phyloP scores from a whole-genome alignment of 1,140 invertebrate genomes.

The Medauroidea extradentata region DNA sequence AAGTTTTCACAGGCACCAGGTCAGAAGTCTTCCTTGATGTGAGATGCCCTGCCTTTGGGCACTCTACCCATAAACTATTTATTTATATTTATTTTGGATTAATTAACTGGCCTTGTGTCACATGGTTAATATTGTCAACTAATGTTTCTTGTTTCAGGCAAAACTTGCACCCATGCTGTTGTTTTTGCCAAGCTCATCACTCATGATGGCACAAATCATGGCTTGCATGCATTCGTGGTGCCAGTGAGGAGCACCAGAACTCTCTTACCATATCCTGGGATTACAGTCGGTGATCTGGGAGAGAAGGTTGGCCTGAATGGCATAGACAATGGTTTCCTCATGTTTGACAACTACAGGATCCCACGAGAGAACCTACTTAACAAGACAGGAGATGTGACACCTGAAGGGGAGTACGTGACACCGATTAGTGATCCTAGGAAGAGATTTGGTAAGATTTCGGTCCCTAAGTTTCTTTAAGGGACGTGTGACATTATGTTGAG shows the following conservation, averaged over 20 bases:
- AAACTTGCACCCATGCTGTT: constrained; percentile 81
- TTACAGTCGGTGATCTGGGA: constrained; percentile 76
- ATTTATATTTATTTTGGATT: too few species aligned
- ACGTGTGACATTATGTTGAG: too few species aligned
- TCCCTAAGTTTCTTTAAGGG: too few species aligned
- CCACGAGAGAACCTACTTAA: constrained; percentile 57
- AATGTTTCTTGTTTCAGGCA: constrained; percentile 50
- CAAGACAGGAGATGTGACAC: constrained; percentile 58
- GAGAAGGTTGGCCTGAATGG: constrained; percentile 79
- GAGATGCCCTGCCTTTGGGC: not conserved
- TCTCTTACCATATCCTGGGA: constrained; percentile 62
- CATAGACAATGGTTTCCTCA: constrained; percentile 71
- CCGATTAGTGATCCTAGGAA: constrained; percentile 71
- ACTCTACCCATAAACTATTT: too few species aligned
- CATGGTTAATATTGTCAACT: not conserved
- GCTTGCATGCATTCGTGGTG: constrained; percentile 75
- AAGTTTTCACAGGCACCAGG: too few species aligned
- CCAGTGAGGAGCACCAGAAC: constrained; percentile 71
- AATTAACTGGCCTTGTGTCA: not conserved
- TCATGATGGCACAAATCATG: constrained; percentile 66
- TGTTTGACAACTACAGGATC: constrained; percentile 59
- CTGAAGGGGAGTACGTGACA: constrained; percentile 61
- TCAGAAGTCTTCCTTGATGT: too few species aligned
- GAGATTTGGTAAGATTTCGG: constrained; percentile 55
- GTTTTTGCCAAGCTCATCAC: constrained; percentile 87